Evolutionary conservation across 2,888 invertebrate species (phyloP).

Genomic region (Villa cingulata): DNA sequence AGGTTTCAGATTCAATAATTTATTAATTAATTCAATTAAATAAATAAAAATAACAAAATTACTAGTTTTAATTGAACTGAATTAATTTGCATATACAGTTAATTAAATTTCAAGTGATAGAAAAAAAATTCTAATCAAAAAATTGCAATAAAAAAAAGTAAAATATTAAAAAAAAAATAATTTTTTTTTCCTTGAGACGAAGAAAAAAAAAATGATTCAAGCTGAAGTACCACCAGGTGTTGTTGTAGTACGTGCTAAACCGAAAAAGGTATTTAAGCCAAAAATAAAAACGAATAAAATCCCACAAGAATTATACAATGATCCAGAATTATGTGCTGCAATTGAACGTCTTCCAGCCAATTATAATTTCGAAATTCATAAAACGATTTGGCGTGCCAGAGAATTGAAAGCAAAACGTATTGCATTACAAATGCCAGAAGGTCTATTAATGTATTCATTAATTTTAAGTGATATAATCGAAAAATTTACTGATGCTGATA

Average conservation of each 20-base stretch:
- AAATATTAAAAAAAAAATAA: no score
- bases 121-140: no score
- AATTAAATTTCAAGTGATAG: no score
- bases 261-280: conserved; percentile 65
- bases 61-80: no score
- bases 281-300: conserved; percentile 49
- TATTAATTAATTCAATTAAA: no score
- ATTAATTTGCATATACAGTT: no score
- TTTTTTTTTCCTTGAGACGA: no score
- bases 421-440: conserved; percentile 96
- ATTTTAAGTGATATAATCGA: conserved; percentile 88
- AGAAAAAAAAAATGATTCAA: conserved; percentile 3
- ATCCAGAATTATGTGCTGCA: conserved; percentile 57
- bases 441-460: conserved; percentile 80
- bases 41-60: no score
- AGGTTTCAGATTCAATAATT: no score
- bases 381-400: conserved; percentile 92
- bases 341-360: conserved; percentile 71
- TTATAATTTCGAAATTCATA: conserved; percentile 96
- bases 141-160: no score
- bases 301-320: conserved; percentile 62
- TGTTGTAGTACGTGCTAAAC: conserved; percentile 64
- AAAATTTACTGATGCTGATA: conserved; percentile 75
- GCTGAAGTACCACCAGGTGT: conserved; percentile 21
- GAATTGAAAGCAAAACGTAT: conserved; percentile 74